Base-by-base conservation (phyloP, 2,888 invertebrate genomes). In the Nymphalis polychloros region DNA sequence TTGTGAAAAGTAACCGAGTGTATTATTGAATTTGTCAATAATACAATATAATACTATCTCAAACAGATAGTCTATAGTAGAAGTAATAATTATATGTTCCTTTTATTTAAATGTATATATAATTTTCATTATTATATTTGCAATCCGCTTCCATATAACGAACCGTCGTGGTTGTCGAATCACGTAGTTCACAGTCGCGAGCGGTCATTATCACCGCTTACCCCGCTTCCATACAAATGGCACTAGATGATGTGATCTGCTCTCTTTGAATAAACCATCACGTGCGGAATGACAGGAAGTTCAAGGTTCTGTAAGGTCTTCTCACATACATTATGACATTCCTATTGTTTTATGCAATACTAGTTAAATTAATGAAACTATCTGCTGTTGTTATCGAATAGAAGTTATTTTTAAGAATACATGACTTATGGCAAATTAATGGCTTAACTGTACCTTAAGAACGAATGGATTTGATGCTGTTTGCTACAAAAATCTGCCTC, bases 151-250 rank as follows among this genome's bases (percentile, higher is more conserved):
- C 70, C 63, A 65, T 35, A 46, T 23, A 48, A 48, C 55, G 5
- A 16, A 63, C 20, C 65, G 23, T 20, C 10, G 52, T 19, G 35
- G 31, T 20, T 60, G 55, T 64, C 49, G 41, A 53, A 59, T 63
- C 64, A 73, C 72, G 64, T 67, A 73, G 59, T 59, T 63, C 67
- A 60, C 59, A 67, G 69, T 71, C 69, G 69, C 64, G 49, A 70
- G 60, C 75, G 77, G 76, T 76, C 77, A 77, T 77, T 77, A 76
- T 73, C 74, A 73, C 72, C 68, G 62, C 63, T 60, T 71, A 68
- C 70, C 59, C 63, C 60, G 61, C 69, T 71, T 71, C 72, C 77
- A 78, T 78, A 78, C 77, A 75, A 77, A 78, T 77, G 50, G 59
- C 55, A 64, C 64, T 73, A 72, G 68, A 70, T 67, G 70, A 70